Percentiles rank a stretch among this genome's conserved stretches.
Conservation (phyloP, 1,140 invertebrate genomes). For the Tyrophagus putrescentiae region DNA sequence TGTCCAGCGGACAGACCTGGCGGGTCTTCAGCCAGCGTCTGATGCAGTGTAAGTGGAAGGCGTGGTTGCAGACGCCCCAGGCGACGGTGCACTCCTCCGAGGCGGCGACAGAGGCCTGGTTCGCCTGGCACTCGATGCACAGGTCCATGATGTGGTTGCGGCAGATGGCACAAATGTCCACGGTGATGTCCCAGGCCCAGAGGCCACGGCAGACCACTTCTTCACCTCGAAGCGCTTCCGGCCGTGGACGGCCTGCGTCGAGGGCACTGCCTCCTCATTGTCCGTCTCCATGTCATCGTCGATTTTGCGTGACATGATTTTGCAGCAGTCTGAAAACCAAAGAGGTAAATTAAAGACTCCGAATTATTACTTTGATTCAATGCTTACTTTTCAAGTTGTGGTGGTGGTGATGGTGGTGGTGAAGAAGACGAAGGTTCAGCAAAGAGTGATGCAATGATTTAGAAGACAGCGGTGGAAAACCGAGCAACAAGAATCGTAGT, state of each 20-base stretch:
- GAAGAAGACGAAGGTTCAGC: no score
- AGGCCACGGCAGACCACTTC: constrained; percentile 98
- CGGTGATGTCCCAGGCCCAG: constrained; percentile 63
- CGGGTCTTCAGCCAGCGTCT: constrained; percentile 82
- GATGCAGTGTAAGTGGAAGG: constrained; percentile 30
- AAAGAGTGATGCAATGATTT: no score
- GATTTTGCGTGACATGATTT: no score
- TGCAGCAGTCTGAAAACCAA: no score
- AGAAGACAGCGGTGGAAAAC: no score
- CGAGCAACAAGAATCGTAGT: no score
- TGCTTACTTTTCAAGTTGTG: no score
- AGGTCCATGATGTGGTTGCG: constrained; percentile 99
- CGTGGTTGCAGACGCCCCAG: constrained; percentile 91
- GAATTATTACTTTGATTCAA: no score
- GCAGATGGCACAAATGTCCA: constrained; percentile 97
- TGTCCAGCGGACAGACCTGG: constrained; percentile 96
- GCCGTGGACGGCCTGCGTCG: constrained; percentile 24
- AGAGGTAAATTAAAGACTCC: no score
- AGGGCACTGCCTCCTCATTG: constrained; percentile 22
- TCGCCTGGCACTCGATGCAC: constrained; percentile 98
- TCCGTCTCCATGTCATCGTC: constrained; percentile 22
- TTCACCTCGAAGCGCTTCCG: constrained; percentile 91
- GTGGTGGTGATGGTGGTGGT: no score
- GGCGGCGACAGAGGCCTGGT: constrained; percentile 50
- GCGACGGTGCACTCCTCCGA: constrained; percentile 94